These are phyloP conservation scores for Smittia aterrima DNA, from an alignment of 2,888 invertebrate genomes.

Conservation along the genomic window DNA sequence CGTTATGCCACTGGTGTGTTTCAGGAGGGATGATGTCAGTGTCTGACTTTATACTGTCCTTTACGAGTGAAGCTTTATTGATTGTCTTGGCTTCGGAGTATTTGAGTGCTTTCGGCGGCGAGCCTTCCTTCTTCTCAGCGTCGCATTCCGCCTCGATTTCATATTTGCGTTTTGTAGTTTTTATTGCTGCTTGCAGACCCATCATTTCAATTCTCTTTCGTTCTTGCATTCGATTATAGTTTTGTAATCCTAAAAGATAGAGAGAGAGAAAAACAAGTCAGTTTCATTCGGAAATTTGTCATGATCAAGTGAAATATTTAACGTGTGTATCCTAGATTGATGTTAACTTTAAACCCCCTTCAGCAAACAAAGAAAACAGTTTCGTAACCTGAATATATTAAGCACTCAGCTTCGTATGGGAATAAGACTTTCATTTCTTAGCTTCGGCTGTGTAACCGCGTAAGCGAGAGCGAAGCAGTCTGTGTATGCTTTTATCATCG, in stretches of 20 bases:
- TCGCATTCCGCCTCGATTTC: constrained; percentile 52
- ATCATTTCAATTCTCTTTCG: constrained; percentile 59
- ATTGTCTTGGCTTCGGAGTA: constrained; percentile 52
- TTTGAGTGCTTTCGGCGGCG: constrained; percentile 59
- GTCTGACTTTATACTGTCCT: constrained; percentile 33
- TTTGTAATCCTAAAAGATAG: constrained; percentile 14
- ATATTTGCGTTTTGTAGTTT: constrained; percentile 66
- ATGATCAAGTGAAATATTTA: neutral
- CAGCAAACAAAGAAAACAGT: constrained; percentile 42
- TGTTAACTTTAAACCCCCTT: constrained; percentile 18
- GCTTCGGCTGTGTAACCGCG: constrained; percentile 13
- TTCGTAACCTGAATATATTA: constrained; percentile 43
- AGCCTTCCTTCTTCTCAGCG: constrained; percentile 56
- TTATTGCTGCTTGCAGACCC: constrained; percentile 64
- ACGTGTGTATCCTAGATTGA: constrained; percentile 3
- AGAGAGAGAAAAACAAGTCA: neutral
- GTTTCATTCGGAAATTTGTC: neutral
- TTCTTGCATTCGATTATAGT: constrained; percentile 10
- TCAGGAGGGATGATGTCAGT: constrained; percentile 38
- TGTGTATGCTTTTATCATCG: neutral
- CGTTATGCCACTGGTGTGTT: constrained; percentile 48
- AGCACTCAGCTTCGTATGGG: constrained; percentile 29
- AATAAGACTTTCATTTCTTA: constrained; percentile 41
- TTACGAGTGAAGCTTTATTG: constrained; percentile 42
- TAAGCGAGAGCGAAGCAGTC: neutral